Evolutionary conservation across 92 coral and sea anemone species (phyloP).

Genomic region (Bergia puertoricense): DNA sequence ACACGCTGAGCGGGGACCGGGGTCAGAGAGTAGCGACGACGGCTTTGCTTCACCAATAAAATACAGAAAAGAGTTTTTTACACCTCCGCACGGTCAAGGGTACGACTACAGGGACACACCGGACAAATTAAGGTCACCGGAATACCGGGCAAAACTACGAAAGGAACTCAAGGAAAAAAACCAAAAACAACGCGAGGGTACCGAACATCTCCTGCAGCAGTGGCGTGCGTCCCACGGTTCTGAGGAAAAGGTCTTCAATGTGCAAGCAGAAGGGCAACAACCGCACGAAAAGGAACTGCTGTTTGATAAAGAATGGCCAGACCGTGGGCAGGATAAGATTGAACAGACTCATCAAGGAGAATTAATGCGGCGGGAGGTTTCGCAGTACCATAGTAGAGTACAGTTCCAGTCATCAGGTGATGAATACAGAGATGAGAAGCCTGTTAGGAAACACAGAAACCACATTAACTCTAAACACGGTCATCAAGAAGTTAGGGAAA

Average conservation of each 20-base stretch:
- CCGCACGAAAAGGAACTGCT: background rate
- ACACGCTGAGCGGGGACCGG: background rate
- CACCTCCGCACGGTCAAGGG: slow-evolving; percentile 37
- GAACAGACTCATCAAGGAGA: background rate
- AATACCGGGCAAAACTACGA: slow-evolving; percentile 74
- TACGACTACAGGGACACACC: slow-evolving; percentile 35
- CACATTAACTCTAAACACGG: background rate
- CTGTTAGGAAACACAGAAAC: background rate
- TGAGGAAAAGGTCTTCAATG: slow-evolving; percentile 51
- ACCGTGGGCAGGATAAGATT: background rate
- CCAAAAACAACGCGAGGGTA: slow-evolving; percentile 77
- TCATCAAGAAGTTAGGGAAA: background rate
- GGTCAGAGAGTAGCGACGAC: slow-evolving; percentile 33
- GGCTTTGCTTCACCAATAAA: slow-evolving; percentile 38
- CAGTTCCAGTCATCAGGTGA: background rate
- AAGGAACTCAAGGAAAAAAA: slow-evolving; percentile 81
- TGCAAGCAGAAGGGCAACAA: background rate
- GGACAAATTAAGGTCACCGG: slow-evolving; percentile 41
- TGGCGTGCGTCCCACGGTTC: slow-evolving; percentile 67
- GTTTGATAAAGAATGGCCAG: background rate
- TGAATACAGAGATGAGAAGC: background rate
- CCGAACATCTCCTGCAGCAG: slow-evolving; percentile 69
- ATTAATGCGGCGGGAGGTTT: background rate
- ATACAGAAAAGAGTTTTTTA: slow-evolving; percentile 10
- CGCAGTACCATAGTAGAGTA: background rate